Conservation (phyloP, 1,140 invertebrate species). For the Coenobita brevimanus region DNA sequence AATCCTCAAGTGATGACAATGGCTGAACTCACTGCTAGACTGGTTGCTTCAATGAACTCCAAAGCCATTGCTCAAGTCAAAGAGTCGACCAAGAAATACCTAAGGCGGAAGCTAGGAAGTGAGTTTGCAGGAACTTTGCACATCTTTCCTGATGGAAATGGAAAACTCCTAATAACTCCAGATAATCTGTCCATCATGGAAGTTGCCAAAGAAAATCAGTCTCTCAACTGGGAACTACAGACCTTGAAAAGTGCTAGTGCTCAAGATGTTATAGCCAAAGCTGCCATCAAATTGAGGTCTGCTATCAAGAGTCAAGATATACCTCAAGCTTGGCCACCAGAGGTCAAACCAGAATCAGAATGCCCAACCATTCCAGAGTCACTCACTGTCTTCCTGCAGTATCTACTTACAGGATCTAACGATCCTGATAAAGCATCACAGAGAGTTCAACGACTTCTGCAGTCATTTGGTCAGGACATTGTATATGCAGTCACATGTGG, state of each 20-base stretch:
- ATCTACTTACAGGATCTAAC: no score
- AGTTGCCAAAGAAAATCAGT: background rate
- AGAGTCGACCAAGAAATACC: background rate
- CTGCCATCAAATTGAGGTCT: background rate
- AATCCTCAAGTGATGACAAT: no score
- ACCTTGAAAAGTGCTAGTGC: no score
- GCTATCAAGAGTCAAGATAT: background rate
- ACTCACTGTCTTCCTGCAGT: no score
- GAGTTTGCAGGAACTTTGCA: background rate
- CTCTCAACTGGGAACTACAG: background rate
- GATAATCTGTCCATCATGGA: background rate
- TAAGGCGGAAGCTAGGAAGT: background rate
- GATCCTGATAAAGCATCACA: background rate
- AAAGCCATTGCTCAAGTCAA: background rate
- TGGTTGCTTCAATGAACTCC: no score
- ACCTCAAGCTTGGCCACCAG: background rate
- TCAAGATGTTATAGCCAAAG: no score
- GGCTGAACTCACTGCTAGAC: no score
- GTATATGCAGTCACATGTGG: slow-evolving; percentile 24
- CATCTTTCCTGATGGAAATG: background rate
- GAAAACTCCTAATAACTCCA: background rate
- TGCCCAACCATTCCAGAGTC: no score
- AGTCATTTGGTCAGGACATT: slow-evolving; percentile 24
- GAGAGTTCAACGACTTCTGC: slow-evolving; percentile 31
- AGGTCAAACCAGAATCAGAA: no score